Evolutionary conservation across 2,797 vertebrate genomes (phyloP).

Genomic region (Meda fulgida): DNA sequence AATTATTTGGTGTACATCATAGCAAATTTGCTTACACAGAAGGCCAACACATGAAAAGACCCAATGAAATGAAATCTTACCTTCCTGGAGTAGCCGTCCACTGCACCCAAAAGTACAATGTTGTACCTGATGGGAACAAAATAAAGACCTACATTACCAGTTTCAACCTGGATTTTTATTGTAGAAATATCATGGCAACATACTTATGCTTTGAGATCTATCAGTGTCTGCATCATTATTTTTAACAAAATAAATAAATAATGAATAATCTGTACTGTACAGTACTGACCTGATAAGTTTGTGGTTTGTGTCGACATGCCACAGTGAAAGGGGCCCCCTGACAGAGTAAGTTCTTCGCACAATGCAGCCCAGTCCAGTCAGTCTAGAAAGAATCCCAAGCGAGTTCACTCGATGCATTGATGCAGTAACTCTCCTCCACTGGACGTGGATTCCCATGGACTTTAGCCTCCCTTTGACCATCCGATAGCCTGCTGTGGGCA

Average conservation of each 20-base stretch:
- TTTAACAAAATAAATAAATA: neutral
- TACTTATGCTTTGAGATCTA: conserved; percentile 1
- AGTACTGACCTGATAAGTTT: conserved; percentile 39
- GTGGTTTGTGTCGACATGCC: conserved; percentile 43
- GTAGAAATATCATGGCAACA: neutral
- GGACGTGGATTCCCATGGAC: conserved; percentile 34
- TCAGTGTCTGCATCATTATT: neutral
- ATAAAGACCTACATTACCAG: neutral
- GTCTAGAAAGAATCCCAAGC: conserved; percentile 31
- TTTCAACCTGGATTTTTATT: too few relatives aligned
- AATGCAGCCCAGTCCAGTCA: conserved; percentile 29
- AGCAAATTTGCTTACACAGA: conserved; percentile 1
- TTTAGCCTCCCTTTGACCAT: conserved; percentile 41
- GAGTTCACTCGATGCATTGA: conserved; percentile 33
- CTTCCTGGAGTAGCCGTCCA: conserved; percentile 41
- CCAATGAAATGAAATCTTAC: conserved; percentile 11
- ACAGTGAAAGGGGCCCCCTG: conserved; percentile 25
- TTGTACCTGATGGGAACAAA: conserved; percentile 14
- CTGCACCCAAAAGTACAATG: conserved; percentile 34
- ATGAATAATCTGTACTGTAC: neutral
- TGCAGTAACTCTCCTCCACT: conserved; percentile 29
- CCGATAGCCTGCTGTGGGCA: conserved; percentile 43
- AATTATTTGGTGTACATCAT: neutral
- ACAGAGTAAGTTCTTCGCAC: conserved; percentile 36
- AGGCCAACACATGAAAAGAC: too few relatives aligned